These are phyloP conservation scores for Alectura lathami DNA, from an alignment of 2,113 vertebrate species.

Conservation along the genomic window DNA sequence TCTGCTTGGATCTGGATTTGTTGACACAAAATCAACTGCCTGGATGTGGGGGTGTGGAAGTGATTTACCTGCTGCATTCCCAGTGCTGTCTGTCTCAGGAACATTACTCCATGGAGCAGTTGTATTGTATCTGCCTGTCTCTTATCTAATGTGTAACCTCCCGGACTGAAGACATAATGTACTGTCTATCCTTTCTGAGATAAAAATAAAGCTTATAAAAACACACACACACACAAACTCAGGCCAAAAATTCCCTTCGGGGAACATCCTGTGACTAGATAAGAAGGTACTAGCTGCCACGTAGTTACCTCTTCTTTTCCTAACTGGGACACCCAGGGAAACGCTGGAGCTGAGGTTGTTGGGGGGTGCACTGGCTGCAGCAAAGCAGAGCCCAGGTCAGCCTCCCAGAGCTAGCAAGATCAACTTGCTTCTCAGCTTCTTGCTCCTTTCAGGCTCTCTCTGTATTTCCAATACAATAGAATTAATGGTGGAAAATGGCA, in stretches of 20 bases:
- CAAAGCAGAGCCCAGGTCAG: not conserved
- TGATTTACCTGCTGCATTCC: slow-evolving; percentile 51
- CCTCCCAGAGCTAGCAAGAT: not conserved
- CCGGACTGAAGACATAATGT: slow-evolving; percentile 69
- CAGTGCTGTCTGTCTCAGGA: slow-evolving; percentile 17
- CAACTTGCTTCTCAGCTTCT: not conserved
- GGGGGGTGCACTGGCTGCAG: not conserved
- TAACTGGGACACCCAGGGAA: slow-evolving; percentile 29
- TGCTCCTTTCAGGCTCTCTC: not conserved
- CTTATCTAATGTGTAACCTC: slow-evolving; percentile 71
- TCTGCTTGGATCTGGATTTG: slow-evolving; percentile 56
- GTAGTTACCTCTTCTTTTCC: slow-evolving; percentile 54
- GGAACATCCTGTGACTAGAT: slow-evolving; percentile 74
- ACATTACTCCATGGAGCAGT: not conserved
- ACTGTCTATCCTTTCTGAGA: slow-evolving; percentile 67
- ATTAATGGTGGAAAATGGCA: not conserved
- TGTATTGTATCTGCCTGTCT: slow-evolving; percentile 53
- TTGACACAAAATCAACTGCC: slow-evolving; percentile 60
- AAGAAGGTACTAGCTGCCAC: slow-evolving; percentile 68
- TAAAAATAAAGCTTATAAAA: slow-evolving; percentile 73
- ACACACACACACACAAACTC: slow-evolving; percentile 48
- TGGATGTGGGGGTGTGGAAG: slow-evolving; percentile 32
- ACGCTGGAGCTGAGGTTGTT: not conserved
- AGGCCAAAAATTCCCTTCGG: slow-evolving; percentile 69
- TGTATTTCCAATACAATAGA: not conserved